phyloP scores from a whole-genome alignment of 1,140 invertebrate genomes.

The Danaus plexippus region DNA sequence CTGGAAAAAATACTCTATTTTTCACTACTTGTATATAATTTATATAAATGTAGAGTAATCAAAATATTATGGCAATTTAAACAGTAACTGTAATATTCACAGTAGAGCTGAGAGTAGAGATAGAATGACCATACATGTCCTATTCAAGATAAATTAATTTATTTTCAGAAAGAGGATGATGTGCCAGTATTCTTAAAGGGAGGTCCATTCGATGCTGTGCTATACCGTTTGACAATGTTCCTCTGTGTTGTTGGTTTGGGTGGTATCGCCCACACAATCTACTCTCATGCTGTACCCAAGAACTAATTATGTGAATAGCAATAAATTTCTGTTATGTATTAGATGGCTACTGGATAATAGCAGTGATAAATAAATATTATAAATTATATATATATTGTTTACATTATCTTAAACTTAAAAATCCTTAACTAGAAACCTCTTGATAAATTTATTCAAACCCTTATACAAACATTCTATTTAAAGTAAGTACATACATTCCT shows the following conservation, averaged over 20 bases:
- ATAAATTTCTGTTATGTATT: slow-evolving; percentile 38
- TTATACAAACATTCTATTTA: too few relatives aligned
- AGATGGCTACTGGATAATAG: slow-evolving; percentile 25
- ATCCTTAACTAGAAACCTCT: too few relatives aligned
- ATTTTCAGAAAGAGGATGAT: slow-evolving; percentile 60
- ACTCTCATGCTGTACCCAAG: slow-evolving; percentile 49
- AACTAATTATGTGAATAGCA: slow-evolving; percentile 32
- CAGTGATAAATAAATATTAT: not conserved
- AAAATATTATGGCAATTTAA: too few relatives aligned
- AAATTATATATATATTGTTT: slow-evolving; percentile 8
- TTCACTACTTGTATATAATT: too few relatives aligned
- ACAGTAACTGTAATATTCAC: too few relatives aligned
- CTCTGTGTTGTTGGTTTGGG: slow-evolving; percentile 41
- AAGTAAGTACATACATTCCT: too few relatives aligned
- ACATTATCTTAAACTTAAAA: not conserved
- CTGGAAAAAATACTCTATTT: too few relatives aligned
- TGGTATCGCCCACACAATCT: slow-evolving; percentile 49
- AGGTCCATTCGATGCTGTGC: slow-evolving; percentile 62
- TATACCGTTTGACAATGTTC: slow-evolving; percentile 56
- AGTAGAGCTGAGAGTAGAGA: too few relatives aligned
- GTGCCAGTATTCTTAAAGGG: slow-evolving; percentile 64
- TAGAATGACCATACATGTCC: too few relatives aligned
- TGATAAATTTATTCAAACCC: too few relatives aligned
- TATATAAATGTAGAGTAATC: too few relatives aligned
- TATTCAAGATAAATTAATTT: not conserved